A percentile compares a stretch with the other conserved stretches of the same genome.
Evolutionary conservation across 2,113 vertebrate genomes (phyloP).

Genomic region (Columba janthina): DNA sequence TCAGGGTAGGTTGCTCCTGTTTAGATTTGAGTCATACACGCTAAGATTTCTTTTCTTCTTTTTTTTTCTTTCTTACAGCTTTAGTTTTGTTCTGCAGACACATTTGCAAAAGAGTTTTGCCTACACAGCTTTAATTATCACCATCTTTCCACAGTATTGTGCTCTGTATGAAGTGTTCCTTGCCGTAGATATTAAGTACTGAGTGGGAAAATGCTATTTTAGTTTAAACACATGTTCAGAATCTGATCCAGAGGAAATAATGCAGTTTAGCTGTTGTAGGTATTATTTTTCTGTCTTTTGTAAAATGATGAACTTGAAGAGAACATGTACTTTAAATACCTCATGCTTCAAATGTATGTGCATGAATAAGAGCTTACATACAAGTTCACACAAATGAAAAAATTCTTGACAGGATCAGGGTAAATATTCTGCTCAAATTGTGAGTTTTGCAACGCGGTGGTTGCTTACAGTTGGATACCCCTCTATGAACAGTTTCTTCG

Average conservation of each 20-base stretch:
- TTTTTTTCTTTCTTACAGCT: not conserved
- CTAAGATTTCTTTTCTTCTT: no score
- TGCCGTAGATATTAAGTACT: not conserved
- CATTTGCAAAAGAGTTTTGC: not conserved
- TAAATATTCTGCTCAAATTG: not conserved
- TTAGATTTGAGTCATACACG: not conserved
- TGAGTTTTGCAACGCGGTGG: not conserved
- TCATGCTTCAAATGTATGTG: not conserved
- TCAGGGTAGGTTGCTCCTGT: not conserved
- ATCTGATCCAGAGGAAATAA: not conserved
- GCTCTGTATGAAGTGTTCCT: not conserved
- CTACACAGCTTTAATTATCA: not conserved
- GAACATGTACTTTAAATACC: not conserved
- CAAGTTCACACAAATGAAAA: not conserved
- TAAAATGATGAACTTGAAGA: not conserved
- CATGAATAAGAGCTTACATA: not conserved
- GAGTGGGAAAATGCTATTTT: not conserved
- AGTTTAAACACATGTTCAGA: not conserved
- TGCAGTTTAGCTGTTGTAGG: not conserved
- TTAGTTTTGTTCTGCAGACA: not conserved
- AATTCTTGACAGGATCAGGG: not conserved
- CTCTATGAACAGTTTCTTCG: not conserved
- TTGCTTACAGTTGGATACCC: not conserved
- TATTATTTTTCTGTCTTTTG: not conserved
- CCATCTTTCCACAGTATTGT: not conserved